Percentiles rank a stretch among this genome's conserved stretches.
Conservation (phyloP, 1,140 invertebrate species). For the Choristoneura fumiferana region DNA sequence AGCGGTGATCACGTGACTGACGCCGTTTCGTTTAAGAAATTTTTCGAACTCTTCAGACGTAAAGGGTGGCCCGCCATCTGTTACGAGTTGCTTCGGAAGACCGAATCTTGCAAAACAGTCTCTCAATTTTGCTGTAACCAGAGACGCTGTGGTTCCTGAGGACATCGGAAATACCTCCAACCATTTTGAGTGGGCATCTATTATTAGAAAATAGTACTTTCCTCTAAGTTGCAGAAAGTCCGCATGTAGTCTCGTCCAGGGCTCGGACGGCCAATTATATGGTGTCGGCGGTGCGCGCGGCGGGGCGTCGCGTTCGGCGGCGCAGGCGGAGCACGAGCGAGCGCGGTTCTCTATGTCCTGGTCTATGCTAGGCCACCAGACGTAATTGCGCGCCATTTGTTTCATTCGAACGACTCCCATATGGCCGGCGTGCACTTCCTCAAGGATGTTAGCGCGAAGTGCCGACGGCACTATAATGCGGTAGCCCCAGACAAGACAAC, state of each 20-base stretch:
- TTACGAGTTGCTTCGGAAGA: background rate
- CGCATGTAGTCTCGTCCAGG: background rate
- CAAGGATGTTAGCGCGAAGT: constrained; percentile 48
- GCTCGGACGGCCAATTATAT: background rate
- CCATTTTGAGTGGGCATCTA: background rate
- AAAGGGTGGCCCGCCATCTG: background rate
- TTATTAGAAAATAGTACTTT: background rate
- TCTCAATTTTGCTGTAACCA: background rate
- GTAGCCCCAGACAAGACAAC: constrained; percentile 46
- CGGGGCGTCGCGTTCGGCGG: background rate
- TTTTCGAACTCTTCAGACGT: background rate
- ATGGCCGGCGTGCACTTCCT: constrained; percentile 70
- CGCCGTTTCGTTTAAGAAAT: background rate
- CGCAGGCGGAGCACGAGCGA: background rate
- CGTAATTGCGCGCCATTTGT: constrained; percentile 62
- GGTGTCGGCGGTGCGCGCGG: background rate
- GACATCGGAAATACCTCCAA: background rate
- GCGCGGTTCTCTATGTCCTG: constrained; percentile 49
- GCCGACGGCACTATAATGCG: constrained; percentile 49
- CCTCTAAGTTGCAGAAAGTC: background rate
- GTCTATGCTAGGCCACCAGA: constrained; percentile 75
- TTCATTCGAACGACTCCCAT: constrained; percentile 76
- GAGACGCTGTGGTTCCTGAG: background rate
- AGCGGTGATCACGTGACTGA: background rate
- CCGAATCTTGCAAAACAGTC: too few relatives aligned